A percentile compares a stretch with the other conserved stretches of the same genome.
Conservation (phyloP, 2,113 vertebrate species). For the Rhinichthys klamathensis region DNA sequence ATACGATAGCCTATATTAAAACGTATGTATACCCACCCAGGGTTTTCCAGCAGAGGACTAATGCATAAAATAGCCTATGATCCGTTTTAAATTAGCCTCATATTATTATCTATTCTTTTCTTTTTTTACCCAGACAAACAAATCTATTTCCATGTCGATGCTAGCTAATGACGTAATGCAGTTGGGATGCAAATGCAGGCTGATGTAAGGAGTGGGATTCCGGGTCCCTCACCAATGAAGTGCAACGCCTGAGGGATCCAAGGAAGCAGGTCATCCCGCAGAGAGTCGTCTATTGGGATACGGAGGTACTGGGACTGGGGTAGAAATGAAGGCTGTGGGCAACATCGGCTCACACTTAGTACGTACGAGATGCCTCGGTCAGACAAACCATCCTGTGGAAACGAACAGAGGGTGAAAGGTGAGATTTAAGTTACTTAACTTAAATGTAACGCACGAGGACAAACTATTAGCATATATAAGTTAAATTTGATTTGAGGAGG, state of each 20-base stretch:
- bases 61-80: not conserved
- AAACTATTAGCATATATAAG: not conserved
- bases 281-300: slow-evolving; percentile 82
- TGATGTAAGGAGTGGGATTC: slow-evolving; percentile 1
- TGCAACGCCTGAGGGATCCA: slow-evolving; percentile 79
- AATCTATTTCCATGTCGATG: not conserved
- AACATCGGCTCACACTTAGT: slow-evolving; percentile 79
- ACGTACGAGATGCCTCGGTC: slow-evolving; percentile 79
- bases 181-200: slow-evolving; percentile 17
- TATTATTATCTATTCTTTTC: not conserved
- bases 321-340: slow-evolving; percentile 77
- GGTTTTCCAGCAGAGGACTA: not conserved
- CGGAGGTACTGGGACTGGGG: slow-evolving; percentile 77
- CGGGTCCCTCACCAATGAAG: slow-evolving; percentile 76
- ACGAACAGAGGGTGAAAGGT: not conserved
- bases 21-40: not conserved
- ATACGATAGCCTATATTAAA: not conserved
- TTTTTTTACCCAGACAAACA: not conserved
- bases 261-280: slow-evolving; percentile 79
- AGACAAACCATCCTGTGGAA: slow-evolving; percentile 71
- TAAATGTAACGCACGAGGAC: not conserved
- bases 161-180: slow-evolving; percentile 20
- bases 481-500: no score
- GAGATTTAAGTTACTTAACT: not conserved
- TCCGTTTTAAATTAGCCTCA: not conserved